Conservation (phyloP, 92 coral and sea anemone genomes). For the Parazoanthus swiftii region DNA sequence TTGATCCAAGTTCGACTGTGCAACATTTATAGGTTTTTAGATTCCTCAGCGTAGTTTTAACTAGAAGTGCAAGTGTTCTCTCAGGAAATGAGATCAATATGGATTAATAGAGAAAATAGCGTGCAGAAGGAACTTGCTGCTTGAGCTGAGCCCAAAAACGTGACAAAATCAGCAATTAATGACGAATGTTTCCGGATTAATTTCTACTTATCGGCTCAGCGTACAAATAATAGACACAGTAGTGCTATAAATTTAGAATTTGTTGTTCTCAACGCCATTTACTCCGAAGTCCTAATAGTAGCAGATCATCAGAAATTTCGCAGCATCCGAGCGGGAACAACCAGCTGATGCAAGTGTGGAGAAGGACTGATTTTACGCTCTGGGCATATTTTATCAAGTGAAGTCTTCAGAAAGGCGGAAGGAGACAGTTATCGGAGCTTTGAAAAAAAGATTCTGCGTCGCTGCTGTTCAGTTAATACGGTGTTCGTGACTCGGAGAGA, state of each 20-base stretch:
- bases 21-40: neutral
- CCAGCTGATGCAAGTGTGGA: neutral
- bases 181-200: constrained; percentile 29
- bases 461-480: neutral
- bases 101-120: neutral
- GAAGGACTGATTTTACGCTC: neutral
- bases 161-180: neutral
- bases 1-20: neutral
- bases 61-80: neutral
- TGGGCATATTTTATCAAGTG: neutral
- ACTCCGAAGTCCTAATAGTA: neutral
- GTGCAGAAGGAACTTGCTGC: neutral
- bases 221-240: neutral
- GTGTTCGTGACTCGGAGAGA: neutral
- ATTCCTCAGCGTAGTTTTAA: neutral
- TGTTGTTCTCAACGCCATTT: neutral
- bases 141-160: neutral
- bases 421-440: neutral
- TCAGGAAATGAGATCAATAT: neutral
- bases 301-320: neutral
- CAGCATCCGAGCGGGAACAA: neutral
- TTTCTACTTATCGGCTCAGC: constrained; percentile 1
- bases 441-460: no score
- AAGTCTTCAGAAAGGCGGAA: no score
- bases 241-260: neutral